phyloP scores from a whole-genome alignment of 1,140 invertebrate genomes.

The Drosophila erecta region DNA sequence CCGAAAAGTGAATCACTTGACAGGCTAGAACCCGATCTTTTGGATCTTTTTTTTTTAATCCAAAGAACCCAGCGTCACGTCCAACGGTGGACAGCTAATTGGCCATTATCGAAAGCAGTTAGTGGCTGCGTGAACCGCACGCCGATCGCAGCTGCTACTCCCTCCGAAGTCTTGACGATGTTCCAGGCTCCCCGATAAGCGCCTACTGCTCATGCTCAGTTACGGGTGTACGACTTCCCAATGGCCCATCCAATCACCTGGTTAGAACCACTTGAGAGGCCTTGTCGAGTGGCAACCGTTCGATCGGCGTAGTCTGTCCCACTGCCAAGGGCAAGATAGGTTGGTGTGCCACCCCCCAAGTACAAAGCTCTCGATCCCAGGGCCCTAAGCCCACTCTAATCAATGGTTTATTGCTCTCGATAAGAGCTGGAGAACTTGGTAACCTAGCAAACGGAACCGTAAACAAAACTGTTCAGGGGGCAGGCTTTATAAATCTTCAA shows the following conservation, averaged over 20 bases:
- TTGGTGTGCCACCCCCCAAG: constrained; percentile 1
- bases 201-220: constrained; percentile 23
- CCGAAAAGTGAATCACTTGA: constrained; percentile 38
- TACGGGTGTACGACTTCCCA: constrained; percentile 21
- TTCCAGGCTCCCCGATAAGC: constrained; percentile 18
- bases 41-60: constrained; percentile 43
- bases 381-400: constrained; percentile 27
- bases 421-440: constrained; percentile 6
- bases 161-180: constrained; percentile 35
- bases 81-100: constrained; percentile 47
- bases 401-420: constrained; percentile 29
- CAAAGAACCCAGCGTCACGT: constrained; percentile 25
- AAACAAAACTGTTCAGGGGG: constrained; percentile 40
- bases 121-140: constrained; percentile 49
- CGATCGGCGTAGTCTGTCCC: constrained; percentile 15
- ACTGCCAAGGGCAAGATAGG: constrained; percentile 20
- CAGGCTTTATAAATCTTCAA: constrained; percentile 42
- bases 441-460: constrained; percentile 11
- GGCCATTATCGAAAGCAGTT: constrained; percentile 63
- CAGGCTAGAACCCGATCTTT: constrained; percentile 3
- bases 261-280: constrained; percentile 32
- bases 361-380: constrained; percentile 32
- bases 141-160: constrained; percentile 15
- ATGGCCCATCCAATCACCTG: constrained; percentile 17
- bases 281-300: constrained; percentile 18